Evolutionary conservation across 2,797 vertebrate genomes (phyloP), one percentile per base, ranked within the genome.

Genomic region (Takifugu ocellatus): DNA sequence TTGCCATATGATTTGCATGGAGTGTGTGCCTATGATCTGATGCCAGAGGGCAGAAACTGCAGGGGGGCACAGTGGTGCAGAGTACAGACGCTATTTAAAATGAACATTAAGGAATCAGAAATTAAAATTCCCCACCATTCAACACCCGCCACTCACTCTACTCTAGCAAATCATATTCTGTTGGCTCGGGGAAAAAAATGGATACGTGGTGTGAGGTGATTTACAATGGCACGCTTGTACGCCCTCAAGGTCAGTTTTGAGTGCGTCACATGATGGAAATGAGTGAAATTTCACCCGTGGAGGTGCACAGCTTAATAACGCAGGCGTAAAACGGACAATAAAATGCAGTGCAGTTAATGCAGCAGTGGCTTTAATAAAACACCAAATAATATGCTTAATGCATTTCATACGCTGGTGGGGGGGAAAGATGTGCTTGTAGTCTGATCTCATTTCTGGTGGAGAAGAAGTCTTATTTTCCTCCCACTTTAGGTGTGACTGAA

Each of bases 61-160:
- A 46, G 75, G 77, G 60, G 66, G 55, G 79, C 70, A 59, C 66
- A 26, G 43, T 66, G 72, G 71, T 70, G 78, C 67, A 60, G 53
- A 77, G 63, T 62, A 54, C 73, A 75, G 62, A 79, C 58, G 75
- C 79, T 74, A 70, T 85, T 84, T 71, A 66, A 66, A 58, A 58
- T 78, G 83, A 87, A 81, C 83, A 87, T 88, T 78, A 85, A 80
- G 83, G 87, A 88, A 88, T 85, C 84, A 79, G 61, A 62, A 24
- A 68, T 63, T 55, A 62, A 56, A 57, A 64, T 84, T 84, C 69
- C 78, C 59, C 76, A 63, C 62, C 69, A 82, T 83, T 82, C 76
- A 83, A 68, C 75, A 68, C 71, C 62, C 66, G 66, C 58, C 68
- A 58, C 63, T 62, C 61, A 51, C 53, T 64, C 49, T 68, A 25